Conservation (phyloP, 2,113 vertebrate genomes). For the Oreochromis aureus region DNA sequence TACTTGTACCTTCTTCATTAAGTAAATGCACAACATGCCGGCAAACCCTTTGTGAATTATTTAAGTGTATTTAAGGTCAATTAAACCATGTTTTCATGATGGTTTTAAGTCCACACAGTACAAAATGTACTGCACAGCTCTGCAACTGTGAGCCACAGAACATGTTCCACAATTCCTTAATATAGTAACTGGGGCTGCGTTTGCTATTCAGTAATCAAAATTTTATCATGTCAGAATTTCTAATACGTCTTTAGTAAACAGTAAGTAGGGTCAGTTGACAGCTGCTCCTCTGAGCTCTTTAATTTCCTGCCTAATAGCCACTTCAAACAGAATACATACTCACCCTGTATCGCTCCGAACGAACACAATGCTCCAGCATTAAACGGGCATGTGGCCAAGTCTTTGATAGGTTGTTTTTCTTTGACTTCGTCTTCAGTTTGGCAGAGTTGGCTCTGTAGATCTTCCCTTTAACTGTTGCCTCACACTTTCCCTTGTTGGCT, state of each 20-base stretch:
- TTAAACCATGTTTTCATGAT: neutral
- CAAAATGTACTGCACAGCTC: neutral
- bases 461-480: constrained; percentile 10
- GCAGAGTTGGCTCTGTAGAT: neutral
- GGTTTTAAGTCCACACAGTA: neutral
- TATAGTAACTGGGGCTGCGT: neutral
- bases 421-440: neutral
- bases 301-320: constrained; percentile 31
- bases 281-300: constrained; percentile 16
- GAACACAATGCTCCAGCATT: constrained; percentile 15
- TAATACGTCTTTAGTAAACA: neutral
- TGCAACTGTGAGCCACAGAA: constrained; percentile 14
- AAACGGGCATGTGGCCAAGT: neutral
- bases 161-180: constrained; percentile 16
- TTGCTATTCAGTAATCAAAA: neutral
- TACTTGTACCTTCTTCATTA: neutral
- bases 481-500: constrained; percentile 43
- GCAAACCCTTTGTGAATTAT: neutral
- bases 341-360: constrained; percentile 26
- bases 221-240: neutral
- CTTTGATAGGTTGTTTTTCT: neutral
- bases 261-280: neutral
- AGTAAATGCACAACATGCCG: neutral
- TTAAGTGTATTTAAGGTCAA: neutral
- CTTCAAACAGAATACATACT: constrained; percentile 51